Evolutionary conservation across 1,140 invertebrate species (phyloP).

Genomic region (Steinernema khuongi): DNA sequence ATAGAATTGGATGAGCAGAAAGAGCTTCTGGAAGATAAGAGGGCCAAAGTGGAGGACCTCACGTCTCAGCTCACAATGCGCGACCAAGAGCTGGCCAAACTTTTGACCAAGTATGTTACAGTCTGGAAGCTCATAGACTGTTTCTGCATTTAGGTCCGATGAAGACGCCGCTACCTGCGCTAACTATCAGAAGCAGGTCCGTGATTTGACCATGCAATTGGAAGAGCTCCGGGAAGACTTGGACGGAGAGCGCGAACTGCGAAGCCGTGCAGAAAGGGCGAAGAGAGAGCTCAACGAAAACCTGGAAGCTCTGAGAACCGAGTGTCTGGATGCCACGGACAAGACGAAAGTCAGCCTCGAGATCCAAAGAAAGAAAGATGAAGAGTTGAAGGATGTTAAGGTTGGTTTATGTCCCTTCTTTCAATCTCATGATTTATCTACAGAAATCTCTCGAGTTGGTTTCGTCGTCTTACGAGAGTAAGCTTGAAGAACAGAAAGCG

Average conservation of each 20-base stretch:
- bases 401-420: not conserved
- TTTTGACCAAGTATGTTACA: constrained; percentile 67
- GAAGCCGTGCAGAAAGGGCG: constrained; percentile 87
- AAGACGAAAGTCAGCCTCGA: constrained; percentile 89
- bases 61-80: constrained; percentile 82
- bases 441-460: constrained; percentile 29
- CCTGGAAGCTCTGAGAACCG: constrained; percentile 88
- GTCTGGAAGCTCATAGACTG: not conserved
- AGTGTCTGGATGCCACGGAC: constrained; percentile 86
- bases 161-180: constrained; percentile 34
- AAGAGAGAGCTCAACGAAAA: constrained; percentile 74
- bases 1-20: constrained; percentile 75
- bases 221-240: constrained; percentile 40
- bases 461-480: constrained; percentile 66
- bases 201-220: constrained; percentile 36
- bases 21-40: constrained; percentile 84
- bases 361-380: constrained; percentile 83
- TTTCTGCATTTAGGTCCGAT: constrained; percentile 25
- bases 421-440: constrained; percentile 20
- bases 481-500: constrained; percentile 78
- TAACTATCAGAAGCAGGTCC: constrained; percentile 33
- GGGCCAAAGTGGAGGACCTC: constrained; percentile 78
- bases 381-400: constrained; percentile 84
- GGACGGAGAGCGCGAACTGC: constrained; percentile 58
- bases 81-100: constrained; percentile 84